phyloP scores from a whole-genome alignment of 2,797 vertebrate species.

The Orestias chungarensis region DNA sequence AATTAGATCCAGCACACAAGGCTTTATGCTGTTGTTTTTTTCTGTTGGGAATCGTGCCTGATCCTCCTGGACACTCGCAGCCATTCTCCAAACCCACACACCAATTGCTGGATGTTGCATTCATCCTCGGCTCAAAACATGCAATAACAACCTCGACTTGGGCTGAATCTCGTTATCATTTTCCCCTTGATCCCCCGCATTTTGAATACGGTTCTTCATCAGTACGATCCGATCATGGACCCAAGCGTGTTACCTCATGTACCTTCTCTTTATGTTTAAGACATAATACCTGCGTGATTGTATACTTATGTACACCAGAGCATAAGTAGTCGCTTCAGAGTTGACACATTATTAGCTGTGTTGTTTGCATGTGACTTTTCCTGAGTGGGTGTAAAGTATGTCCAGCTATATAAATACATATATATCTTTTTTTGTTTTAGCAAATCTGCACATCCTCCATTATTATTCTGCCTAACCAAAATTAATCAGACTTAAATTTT shows the following conservation, averaged over 20 bases:
- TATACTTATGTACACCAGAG: slow-evolving; percentile 74
- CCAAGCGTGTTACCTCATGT: slow-evolving; percentile 72
- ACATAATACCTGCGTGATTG: slow-evolving; percentile 55
- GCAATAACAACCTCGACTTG: slow-evolving; percentile 42
- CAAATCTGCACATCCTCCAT: slow-evolving; percentile 64
- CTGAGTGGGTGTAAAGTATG: slow-evolving; percentile 61
- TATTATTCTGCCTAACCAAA: slow-evolving; percentile 51
- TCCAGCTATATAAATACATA: slow-evolving; percentile 68
- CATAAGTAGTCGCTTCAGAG: slow-evolving; percentile 65
- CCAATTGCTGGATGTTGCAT: slow-evolving; percentile 7
- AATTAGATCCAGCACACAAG: slow-evolving; percentile 48
- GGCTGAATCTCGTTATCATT: slow-evolving; percentile 34
- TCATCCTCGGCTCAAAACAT: slow-evolving; percentile 53
- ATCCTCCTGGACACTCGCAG: slow-evolving; percentile 45
- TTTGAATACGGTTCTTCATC: slow-evolving; percentile 51
- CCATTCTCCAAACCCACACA: slow-evolving; percentile 48
- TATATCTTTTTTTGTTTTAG: slow-evolving; percentile 19
- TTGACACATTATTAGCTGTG: slow-evolving; percentile 71
- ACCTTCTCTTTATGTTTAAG: slow-evolving; percentile 58
- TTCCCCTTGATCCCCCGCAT: slow-evolving; percentile 43
- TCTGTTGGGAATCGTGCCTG: slow-evolving; percentile 66
- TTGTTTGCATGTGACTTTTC: slow-evolving; percentile 72
- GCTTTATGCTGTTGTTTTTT: slow-evolving; percentile 50
- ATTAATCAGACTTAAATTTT: slow-evolving; percentile 27
- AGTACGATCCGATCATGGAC: slow-evolving; percentile 53